Percentiles rank a stretch among this genome's conserved stretches.
phyloP scores from a whole-genome alignment of 2,113 vertebrate genomes.

The Bagarius yarrelli region DNA sequence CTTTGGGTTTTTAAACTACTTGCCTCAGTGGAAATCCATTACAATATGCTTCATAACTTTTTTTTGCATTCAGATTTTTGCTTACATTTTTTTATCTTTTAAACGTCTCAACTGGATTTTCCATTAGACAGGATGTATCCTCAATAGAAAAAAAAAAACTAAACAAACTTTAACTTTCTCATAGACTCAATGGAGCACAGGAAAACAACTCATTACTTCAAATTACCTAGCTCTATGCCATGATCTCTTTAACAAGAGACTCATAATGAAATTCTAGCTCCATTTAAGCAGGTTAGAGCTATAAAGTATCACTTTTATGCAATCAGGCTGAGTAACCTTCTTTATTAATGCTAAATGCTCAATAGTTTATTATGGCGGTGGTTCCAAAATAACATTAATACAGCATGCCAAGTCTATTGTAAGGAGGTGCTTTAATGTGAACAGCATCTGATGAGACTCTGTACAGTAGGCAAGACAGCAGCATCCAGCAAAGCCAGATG shows the following conservation, averaged over 20 bases:
- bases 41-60: no score
- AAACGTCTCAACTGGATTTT: constrained; percentile 47
- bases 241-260: constrained; percentile 37
- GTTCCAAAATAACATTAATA: constrained; percentile 9
- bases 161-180: neutral
- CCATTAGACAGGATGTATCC: constrained; percentile 35
- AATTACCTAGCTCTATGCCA: constrained; percentile 13
- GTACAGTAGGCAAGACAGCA: constrained; percentile 28
- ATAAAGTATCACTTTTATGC: constrained; percentile 26
- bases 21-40: no score
- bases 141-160: neutral
- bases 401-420: constrained; percentile 17
- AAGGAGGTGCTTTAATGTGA: constrained; percentile 21
- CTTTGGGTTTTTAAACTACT: no score
- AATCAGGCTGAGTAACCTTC: constrained; percentile 4
- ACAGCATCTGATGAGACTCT: constrained; percentile 32
- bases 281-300: constrained; percentile 35
- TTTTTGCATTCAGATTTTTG: no score
- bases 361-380: neutral
- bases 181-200: constrained; percentile 13
- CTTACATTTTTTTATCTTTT: constrained; percentile 50
- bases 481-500: constrained; percentile 26
- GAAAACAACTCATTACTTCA: constrained; percentile 20
- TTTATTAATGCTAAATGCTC: neutral
- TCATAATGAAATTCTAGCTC: constrained; percentile 28